A percentile compares a stretch with the other conserved stretches of the same genome.
Conservation (phyloP, 2,888 invertebrate genomes). For the Anthophora plumipes region DNA sequence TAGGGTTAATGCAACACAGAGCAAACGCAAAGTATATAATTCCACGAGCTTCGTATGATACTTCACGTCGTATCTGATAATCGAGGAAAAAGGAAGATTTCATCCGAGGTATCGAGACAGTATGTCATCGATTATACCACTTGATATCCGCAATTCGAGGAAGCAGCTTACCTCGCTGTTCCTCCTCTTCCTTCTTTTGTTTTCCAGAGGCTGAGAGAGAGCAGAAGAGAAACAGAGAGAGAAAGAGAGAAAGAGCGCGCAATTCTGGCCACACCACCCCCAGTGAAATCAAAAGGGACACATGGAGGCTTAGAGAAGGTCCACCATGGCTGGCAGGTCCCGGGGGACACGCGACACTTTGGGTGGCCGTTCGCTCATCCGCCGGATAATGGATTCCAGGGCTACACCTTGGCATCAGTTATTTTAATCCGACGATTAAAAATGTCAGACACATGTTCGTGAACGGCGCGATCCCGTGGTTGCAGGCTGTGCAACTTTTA, state of each 20-base stretch:
- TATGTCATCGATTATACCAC: constrained; percentile 51
- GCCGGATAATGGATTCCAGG: constrained; percentile 78
- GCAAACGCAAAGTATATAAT: too few species aligned
- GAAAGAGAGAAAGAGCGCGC: neutral
- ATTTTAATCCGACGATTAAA: constrained; percentile 83
- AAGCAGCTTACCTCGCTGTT: constrained; percentile 41
- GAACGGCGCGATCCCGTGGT: constrained; percentile 71
- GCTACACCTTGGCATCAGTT: constrained; percentile 81
- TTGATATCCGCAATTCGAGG: constrained; percentile 57
- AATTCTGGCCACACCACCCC: constrained; percentile 2
- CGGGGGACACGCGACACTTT: constrained; percentile 79
- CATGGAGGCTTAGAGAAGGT: constrained; percentile 56
- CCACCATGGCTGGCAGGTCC: constrained; percentile 66
- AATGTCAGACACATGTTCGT: constrained; percentile 83
- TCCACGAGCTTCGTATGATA: too few species aligned
- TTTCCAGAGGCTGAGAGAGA: neutral
- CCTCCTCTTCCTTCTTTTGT: constrained; percentile 45
- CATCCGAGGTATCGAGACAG: constrained; percentile 29
- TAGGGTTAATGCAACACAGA: too few species aligned
- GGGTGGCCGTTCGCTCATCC: constrained; percentile 79
- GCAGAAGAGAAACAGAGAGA: too few species aligned
- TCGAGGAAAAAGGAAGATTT: neutral
- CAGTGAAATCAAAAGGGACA: constrained; percentile 56
- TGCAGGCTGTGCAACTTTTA: constrained; percentile 67
- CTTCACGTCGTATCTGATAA: neutral